Evolutionary conservation across 1,140 invertebrate genomes (phyloP), one percentile per base, ranked within the genome.

Genomic region (Sarcophaga peregrina): DNA sequence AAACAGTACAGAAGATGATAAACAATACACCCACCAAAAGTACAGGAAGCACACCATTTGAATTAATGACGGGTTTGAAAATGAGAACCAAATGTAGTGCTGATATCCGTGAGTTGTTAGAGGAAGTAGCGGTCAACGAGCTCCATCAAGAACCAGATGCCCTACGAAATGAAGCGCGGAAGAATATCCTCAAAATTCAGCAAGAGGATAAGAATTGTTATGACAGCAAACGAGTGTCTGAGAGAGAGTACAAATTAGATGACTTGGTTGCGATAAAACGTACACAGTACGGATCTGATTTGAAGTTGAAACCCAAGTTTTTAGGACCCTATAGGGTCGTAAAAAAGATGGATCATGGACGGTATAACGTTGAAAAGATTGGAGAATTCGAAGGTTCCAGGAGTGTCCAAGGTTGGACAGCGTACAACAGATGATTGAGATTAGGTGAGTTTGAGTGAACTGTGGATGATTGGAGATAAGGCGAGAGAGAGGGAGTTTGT

Each of bases 261-360:
- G 83, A 83, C 13, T 17, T 81, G 6, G 83, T 83, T 3, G 83
- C 83, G 8, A 82, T 83, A 15, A 48, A 83, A 47, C 15, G 62
- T 5, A 81, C 75, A 5, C 83, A 83, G 45, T 83, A 50, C 58
- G 80, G 47, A 13, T 8, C 46, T 8, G 62, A 80, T 6, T 58
- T 83, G 20, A 80, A 80, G 17, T 10, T 83, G 9, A 37, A 25
- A 7, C 76, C 74, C 10, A 75, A 83, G 20, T 83, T 76, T 75
- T 76, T 83, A 5, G 82, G 82, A 5, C 82, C 82, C 15, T 83
- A 76, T 48, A 76, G 76, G 46, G 37, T 83, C 5, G 50, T 76
- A 8, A 25, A 11, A 50, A 83, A 8, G 17, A 15, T 58, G 45
- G 20, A 62, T 20, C 54, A 81, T 20, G 80, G 20, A 8, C 50